These are phyloP conservation scores for Phenganax marumi DNA, from an alignment of 92 coral and sea anemone species.

Conservation along the genomic window DNA sequence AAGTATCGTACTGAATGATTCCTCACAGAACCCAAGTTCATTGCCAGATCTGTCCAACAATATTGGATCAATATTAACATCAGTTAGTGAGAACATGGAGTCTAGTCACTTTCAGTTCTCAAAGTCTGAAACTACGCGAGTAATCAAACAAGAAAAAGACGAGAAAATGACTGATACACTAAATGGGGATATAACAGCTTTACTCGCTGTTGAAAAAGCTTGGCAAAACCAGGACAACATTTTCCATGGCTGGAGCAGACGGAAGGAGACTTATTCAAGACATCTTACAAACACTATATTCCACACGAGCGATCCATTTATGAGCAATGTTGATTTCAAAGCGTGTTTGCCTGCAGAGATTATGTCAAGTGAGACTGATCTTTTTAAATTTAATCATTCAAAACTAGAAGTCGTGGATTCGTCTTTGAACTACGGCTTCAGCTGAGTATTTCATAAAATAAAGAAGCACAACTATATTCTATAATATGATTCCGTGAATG, in stretches of 20 bases:
- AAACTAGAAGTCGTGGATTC: constrained; percentile 35
- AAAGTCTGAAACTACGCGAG: background rate
- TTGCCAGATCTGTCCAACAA: constrained; percentile 38
- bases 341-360: background rate
- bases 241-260: no score
- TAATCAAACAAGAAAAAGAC: background rate
- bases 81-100: constrained; percentile 4
- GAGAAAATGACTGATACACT: background rate
- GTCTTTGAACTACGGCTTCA: constrained; percentile 14
- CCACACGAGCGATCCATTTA: constrained; percentile 14
- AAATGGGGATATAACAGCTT: background rate
- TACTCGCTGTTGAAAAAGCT: background rate
- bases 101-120: constrained; percentile 8
- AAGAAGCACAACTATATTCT: no score
- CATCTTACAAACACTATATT: constrained; percentile 8
- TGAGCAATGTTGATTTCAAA: background rate
- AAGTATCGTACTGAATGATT: constrained; percentile 1
- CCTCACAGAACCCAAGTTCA: background rate
- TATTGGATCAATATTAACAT: constrained; percentile 15
- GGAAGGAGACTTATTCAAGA: background rate
- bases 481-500: no score
- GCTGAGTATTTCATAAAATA: no score
- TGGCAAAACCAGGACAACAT: constrained; percentile 8
- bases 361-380: constrained; percentile 5
- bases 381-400: constrained; percentile 16